Base-by-base conservation (phyloP, 2,113 vertebrate species). In the Notarius quadriscutis region DNA sequence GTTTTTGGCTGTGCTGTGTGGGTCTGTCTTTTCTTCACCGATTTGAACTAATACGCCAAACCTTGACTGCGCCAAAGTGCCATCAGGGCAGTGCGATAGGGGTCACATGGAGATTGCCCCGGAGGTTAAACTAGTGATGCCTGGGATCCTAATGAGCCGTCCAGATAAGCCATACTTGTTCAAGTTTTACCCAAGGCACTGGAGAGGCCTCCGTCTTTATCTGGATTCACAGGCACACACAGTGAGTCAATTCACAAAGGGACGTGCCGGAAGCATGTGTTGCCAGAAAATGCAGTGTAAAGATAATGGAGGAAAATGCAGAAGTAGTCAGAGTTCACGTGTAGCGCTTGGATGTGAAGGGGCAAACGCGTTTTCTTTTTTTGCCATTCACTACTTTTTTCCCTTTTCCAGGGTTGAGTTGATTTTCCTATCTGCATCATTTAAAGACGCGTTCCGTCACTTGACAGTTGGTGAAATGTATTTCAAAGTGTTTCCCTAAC, bases 291-390 rank as follows among this genome's bases (percentile, higher is more conserved):
- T 53, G 27, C 10, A 55, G 48, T 67, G 50, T 41, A 41, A 41
- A 86, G 75, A 80, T 86, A 86, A 86, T 67, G 50, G 51, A 20
- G 27, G 48, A 17, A 71, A 60, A 78, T 83, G 57, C n/a, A 53
- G 22, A 62, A 77, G 69, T 27, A 7, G n/a, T 77, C n/a, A 4
- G 67, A 14, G 27, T 57, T n/a, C 50, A 84, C 67, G 65, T 57
- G 81, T 3, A 63, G 86, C 55, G 20, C 78, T 80, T 11, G 4
- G 51, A 79, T 79, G 25, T 57, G 75, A 78, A 78, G 55, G 50
- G 51, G 51, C 50, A 77, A 74, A 48, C 48, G 6, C 48, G n/a
- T 22, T 50, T 27, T 78, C 1, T 69, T 69, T 17, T 15, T 4
- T 17, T 9, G 2, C 62, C 41, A 53, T 25, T 63, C 48, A 83